A percentile compares a stretch with the other conserved stretches of the same genome.
Evolutionary conservation across 2,888 invertebrate genomes (phyloP).

Genomic region (Drosophila paranaensis): DNA sequence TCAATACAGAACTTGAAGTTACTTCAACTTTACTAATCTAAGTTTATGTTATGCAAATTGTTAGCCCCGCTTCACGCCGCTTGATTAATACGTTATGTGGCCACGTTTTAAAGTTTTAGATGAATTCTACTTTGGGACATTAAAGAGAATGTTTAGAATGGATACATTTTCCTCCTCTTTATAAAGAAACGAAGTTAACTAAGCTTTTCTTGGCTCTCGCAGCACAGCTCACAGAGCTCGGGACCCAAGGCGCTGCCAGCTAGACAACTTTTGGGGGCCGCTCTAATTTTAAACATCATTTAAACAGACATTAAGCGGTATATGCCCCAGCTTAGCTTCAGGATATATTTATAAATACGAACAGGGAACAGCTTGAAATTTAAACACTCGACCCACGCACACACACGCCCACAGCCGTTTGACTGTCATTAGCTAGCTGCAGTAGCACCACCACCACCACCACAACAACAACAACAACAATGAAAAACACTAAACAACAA

Average conservation of each 20-base stretch:
- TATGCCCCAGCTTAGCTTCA: constrained; percentile 17
- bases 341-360: constrained; percentile 12
- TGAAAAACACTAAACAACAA: constrained; percentile 39
- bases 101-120: not conserved
- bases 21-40: not conserved
- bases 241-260: not conserved
- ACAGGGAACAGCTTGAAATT: constrained; percentile 55
- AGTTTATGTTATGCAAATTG: constrained; percentile 1
- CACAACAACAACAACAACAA: constrained; percentile 24
- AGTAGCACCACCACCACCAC: constrained; percentile 15
- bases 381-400: constrained; percentile 60
- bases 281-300: constrained; percentile 4
- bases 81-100: not conserved
- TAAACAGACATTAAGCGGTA: constrained; percentile 10
- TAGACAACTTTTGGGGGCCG: constrained; percentile 4
- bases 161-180: not conserved
- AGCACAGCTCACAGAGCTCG: no score
- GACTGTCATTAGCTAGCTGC: constrained; percentile 71
- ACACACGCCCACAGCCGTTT: constrained; percentile 25
- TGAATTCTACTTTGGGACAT: not conserved
- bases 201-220: not conserved
- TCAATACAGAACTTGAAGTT: not conserved
- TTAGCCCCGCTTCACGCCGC: not conserved
- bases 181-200: constrained; percentile 1
- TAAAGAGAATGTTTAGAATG: not conserved